Percentiles rank a stretch among this genome's conserved stretches.
These are phyloP conservation scores for Poeciliopsis retropinna DNA, from an alignment of 2,113 vertebrate genomes.

Conservation along the genomic window DNA sequence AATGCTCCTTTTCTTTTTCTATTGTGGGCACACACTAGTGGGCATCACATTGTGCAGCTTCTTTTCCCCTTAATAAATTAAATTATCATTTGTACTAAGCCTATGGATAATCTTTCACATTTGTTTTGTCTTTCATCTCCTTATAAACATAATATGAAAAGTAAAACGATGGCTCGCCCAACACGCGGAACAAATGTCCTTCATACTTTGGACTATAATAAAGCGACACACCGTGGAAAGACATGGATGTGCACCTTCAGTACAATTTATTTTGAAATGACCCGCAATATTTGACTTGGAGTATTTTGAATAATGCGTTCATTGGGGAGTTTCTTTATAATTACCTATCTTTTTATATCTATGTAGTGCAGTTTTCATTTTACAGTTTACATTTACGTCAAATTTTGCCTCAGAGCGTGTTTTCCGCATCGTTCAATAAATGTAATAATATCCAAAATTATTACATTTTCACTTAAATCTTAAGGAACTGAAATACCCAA, in stretches of 20 bases:
- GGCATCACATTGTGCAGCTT: too few species aligned
- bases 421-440: too few species aligned
- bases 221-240: slow-evolving; percentile 29
- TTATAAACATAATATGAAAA: not conserved
- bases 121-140: not conserved
- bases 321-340: not conserved
- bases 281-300: not conserved
- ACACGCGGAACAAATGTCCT: not conserved
- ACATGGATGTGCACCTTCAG: not conserved
- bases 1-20: too few species aligned
- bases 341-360: not conserved
- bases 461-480: too few species aligned
- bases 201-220: slow-evolving; percentile 1
- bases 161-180: not conserved
- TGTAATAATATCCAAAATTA: too few species aligned
- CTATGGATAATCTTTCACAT: too few species aligned
- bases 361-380: not conserved
- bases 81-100: too few species aligned
- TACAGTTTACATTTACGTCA: too few species aligned
- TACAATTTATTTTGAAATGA: not conserved
- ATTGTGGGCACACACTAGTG: too few species aligned
- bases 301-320: not conserved
- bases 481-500: too few species aligned
- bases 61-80: too few species aligned
- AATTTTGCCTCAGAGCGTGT: too few species aligned